Base-by-base conservation (phyloP, 2,888 invertebrate genomes). In the Limnephilus rhombicus region DNA sequence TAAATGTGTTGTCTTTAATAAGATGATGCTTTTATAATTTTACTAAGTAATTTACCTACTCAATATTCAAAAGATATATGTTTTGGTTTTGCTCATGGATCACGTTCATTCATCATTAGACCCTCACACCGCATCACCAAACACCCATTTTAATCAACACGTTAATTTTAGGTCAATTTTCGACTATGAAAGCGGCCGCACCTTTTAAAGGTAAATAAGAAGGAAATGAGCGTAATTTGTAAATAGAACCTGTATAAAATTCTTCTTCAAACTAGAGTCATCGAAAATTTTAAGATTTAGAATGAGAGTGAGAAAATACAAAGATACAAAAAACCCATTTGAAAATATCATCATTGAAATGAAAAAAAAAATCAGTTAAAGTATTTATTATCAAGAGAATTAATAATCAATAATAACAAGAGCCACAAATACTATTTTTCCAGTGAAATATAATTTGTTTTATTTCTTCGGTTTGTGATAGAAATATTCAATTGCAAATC, bases 131-230 rank as follows among this genome's bases (percentile, higher is more conserved):
- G 15, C n/a, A 81, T 15, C 41, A n/a, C 68, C 68, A 68, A 68
- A 68, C 68, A 45, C 53, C 15, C 45, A 41, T 90, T 49, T 88
- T 90, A 80, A 92, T 68, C 80, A 87, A 81, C 90, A 37, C 53
- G 88, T 92, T 90, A 81, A 92, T 92, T 92, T 92, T 93, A 93
- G 93, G 93, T 92, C 92, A 92, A 91, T 94, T 91, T 91, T 93
- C 94, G 29, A 91, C 93, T 29, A 90, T 92, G 92, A 94, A 93
- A 93, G 91, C 92, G 29, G 93, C 93, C 87, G 92, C 93, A 45
- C 94, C 94, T 93, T 93, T 91, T 89, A 94, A 93, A 94, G 94
- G 94, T 94, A 94, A 94, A 92, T 93, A 83, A 86, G 49, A 83
- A 45, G 81, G 37, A 88, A 68, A 86, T 49, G 86, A 86, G n/a